These are phyloP conservation scores for Erebia epiphron DNA, from an alignment of 2,888 invertebrate genomes.

Conservation along the genomic window DNA sequence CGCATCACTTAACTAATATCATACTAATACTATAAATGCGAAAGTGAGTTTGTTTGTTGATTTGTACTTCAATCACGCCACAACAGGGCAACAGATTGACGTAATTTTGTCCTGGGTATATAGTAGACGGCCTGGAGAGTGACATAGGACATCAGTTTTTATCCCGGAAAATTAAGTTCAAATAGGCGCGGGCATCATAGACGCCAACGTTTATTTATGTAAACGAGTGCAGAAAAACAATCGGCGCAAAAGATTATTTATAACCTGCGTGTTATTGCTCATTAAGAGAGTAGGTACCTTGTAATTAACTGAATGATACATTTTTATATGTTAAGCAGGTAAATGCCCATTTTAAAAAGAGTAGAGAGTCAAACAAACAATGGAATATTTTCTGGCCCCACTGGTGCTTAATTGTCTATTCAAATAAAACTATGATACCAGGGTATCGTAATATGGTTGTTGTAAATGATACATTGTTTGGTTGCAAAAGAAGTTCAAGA, in stretches of 20 bases:
- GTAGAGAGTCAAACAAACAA: slow-evolving; percentile 10
- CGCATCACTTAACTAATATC: too few species aligned
- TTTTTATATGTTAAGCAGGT: neutral
- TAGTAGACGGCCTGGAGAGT: too few species aligned
- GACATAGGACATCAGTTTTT: too few species aligned
- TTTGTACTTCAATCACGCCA: too few species aligned
- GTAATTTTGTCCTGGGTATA: too few species aligned
- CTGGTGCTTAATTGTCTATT: slow-evolving; percentile 18
- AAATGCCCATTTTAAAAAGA: slow-evolving; percentile 10
- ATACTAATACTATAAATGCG: too few species aligned
- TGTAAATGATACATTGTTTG: slow-evolving; percentile 13
- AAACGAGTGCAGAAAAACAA: neutral
- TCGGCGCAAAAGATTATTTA: neutral
- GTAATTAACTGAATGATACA: slow-evolving; percentile 8
- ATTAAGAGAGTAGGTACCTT: neutral
- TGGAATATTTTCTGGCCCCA: slow-evolving; percentile 10
- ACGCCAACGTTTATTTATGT: neutral
- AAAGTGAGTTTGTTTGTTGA: too few species aligned
- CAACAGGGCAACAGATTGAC: too few species aligned
- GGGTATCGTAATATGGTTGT: slow-evolving; percentile 8
- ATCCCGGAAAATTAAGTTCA: too few species aligned
- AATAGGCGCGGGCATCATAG: too few species aligned
- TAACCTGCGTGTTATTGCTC: neutral
- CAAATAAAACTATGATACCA: slow-evolving; percentile 16
- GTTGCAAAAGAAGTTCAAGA: neutral